These are phyloP conservation scores for Phrixothrix hirtus DNA, from an alignment of 2,888 invertebrate species.

Conservation along the genomic window DNA sequence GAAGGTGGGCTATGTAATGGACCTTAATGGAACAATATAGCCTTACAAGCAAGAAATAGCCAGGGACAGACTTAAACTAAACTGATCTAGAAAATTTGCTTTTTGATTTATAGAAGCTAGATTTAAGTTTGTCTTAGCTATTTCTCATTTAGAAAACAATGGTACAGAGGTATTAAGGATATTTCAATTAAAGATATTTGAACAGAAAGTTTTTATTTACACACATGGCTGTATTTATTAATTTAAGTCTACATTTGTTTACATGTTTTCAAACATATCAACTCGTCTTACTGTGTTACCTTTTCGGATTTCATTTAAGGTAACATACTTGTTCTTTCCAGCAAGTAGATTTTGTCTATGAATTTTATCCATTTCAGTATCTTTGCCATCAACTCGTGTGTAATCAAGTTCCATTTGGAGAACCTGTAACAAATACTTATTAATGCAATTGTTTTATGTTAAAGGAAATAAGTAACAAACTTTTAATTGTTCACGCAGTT, in stretches of 20 bases:
- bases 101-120: too few relatives aligned
- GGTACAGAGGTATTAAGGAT: too few relatives aligned
- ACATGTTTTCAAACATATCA: conserved; percentile 54
- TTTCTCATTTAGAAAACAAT: too few relatives aligned
- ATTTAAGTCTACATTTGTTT: conserved; percentile 15
- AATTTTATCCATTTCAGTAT: conserved; percentile 50
- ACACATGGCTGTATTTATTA: too few relatives aligned
- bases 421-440: conserved; percentile 41
- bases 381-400: conserved; percentile 44
- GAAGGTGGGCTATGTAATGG: too few relatives aligned
- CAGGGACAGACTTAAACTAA: too few relatives aligned
- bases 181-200: too few relatives aligned
- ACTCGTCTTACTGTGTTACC: conserved; percentile 53
- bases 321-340: conserved; percentile 53
- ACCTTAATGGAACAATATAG: too few relatives aligned
- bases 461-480: conserved; percentile 34
- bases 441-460: too few relatives aligned
- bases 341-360: conserved; percentile 49
- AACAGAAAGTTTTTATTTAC: not conserved
- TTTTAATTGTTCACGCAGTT: conserved; percentile 49
- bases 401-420: conserved; percentile 48
- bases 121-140: too few relatives aligned
- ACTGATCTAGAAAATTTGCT: too few relatives aligned
- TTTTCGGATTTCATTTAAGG: conserved; percentile 50
- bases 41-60: too few relatives aligned